phyloP scores from a whole-genome alignment of 2,888 invertebrate species.

The Cantharis flavilabris region DNA sequence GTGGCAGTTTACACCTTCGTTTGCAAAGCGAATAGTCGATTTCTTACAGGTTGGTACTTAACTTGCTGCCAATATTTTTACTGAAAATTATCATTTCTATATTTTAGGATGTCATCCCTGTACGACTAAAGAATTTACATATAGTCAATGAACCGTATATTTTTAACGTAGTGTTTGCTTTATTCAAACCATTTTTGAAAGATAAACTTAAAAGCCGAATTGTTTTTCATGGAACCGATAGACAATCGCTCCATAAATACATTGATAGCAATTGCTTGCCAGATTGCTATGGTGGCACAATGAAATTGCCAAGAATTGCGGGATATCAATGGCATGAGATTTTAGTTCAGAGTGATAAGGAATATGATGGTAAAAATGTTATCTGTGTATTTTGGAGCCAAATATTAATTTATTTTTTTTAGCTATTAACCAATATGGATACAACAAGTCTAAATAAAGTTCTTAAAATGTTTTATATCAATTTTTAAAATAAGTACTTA shows the following conservation, averaged over 20 bases:
- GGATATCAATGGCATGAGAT: constrained; percentile 77
- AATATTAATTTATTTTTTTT: constrained; percentile 34
- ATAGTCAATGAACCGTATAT: constrained; percentile 88
- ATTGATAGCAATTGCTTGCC: constrained; percentile 75
- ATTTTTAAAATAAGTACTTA: too few relatives aligned
- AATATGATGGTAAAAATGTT: constrained; percentile 66
- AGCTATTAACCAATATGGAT: constrained; percentile 69
- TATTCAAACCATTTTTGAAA: constrained; percentile 88
- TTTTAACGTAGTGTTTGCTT: constrained; percentile 86
- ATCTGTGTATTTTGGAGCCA: background rate
- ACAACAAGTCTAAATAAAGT: constrained; percentile 55
- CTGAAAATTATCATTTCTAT: background rate
- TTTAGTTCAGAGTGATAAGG: constrained; percentile 71
- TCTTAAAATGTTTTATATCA: background rate
- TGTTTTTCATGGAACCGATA: constrained; percentile 78
- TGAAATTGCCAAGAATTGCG: constrained; percentile 68
- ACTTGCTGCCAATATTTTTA: background rate
- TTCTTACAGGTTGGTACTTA: constrained; percentile 69
- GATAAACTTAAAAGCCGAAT: constrained; percentile 83
- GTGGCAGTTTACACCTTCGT: constrained; percentile 84
- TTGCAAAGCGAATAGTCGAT: constrained; percentile 83
- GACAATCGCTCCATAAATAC: constrained; percentile 72
- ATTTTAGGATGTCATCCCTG: constrained; percentile 80
- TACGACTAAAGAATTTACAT: constrained; percentile 85
- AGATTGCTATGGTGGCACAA: constrained; percentile 73